Base-by-base conservation (phyloP, 1,140 invertebrate genomes). In the Pseudomyrmex concolor region DNA sequence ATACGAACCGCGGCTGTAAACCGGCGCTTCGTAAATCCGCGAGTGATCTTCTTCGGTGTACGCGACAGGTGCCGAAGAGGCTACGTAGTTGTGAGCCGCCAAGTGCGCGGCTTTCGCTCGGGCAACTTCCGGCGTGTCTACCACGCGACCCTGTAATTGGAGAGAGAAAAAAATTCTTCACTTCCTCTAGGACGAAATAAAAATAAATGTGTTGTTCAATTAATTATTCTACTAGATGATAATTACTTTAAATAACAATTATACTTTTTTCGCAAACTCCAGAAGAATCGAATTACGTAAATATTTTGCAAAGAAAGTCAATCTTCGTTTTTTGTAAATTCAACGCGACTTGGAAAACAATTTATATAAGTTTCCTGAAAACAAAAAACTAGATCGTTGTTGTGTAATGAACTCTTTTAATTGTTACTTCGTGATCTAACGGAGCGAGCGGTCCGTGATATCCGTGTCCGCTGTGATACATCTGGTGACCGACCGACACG, bases 101-200 rank as follows among this genome's bases (percentile, higher is more conserved):
- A 92, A 86, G 68, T 93, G 91, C 50, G 89, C 90, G 7, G 91
- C 92, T 71, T 88, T 93, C 45, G 91, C 91, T 17, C 89, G 82
- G 13, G 91, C 89, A 0, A 92, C 91, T 83, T 92, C 92, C 51
- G 91, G 90, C n/a, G 92, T 92, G 60, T 92, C 91, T 10, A 90
- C 13, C 1, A 91, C 90, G 55, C 88, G 86, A 50, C 90, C 86
- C 89, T 90, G 22, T 60, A 87, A 34, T 43, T 25, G 5, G 60
- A 50, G 13, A 51, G 13, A 51, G 8, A 13, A 50, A 13, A 13
- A 13, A 7, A 34, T 34, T 34, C 5, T 34, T 34, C 34, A 34
- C 34, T 34, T 34, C 5, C 0, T 34, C 34, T 0, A 7, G 34
- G 0, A 34, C 34, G 34, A 34, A 7, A 0, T 34, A 34, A 34